Base-by-base conservation (phyloP, 2,113 vertebrate species). In the Calyptommatus sinebrachiatus region DNA sequence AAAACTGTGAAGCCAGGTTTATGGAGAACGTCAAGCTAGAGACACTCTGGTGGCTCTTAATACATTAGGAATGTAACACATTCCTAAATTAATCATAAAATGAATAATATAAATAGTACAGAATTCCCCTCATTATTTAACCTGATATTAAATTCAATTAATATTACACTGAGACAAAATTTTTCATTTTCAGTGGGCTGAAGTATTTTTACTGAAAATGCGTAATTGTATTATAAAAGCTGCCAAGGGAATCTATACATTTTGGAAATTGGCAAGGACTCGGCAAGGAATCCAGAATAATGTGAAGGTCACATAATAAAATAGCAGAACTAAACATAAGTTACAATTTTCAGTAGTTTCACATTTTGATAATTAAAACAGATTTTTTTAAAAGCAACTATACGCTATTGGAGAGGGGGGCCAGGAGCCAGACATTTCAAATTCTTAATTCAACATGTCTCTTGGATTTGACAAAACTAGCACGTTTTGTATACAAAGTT, bases 261-360 rank as follows among this genome's bases (percentile, higher is more conserved):
- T n/a, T 74, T 11, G 69, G 79, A 76, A 62, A 78, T 71, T 77
- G 86, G 70, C 8, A 65, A 83, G 80, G 16, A 80, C 70, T 82
- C 21, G 73, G 0, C 2, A 18, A 65, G 76, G 71, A 76, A 85
- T n/a, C 66, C 76, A 67, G 66, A 85, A 89, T 88, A 78, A 85
- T 89, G 80, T 76, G 80, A 1, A 69, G 31, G 83, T 77, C 46
- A 66, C 83, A 66, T 62, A 75, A 66, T 63, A 76, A 82, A 81
- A 84, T 83, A 2, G 0, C 85, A 84, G 73, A 46, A 0, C 24
- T 1, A 24, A 45, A 84, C 78, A 4, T 63, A 84, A 18, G 71
- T 0, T 50, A 22, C 79, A 85, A 73, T 83, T 5, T 88, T 85
- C 83, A 85, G 84, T 79, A 67, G 72, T 86, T 85, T 88, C 82